Evolutionary conservation across 2,113 vertebrate species (phyloP), one percentile per base, ranked within the genome.

Genomic region (Syrrhaptes paradoxus): DNA sequence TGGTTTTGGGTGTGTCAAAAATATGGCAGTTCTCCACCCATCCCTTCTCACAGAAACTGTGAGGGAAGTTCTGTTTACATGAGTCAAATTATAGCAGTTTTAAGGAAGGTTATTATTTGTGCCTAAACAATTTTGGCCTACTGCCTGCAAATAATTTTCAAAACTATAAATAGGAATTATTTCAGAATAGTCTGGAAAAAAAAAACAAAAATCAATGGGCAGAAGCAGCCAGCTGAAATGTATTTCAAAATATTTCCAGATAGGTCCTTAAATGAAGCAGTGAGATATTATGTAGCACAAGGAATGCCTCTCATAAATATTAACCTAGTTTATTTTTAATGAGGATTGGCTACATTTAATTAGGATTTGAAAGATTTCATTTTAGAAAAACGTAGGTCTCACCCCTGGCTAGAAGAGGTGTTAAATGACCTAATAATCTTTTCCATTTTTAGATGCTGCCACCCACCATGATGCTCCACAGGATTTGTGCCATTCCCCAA

Each of bases 251-350:
- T 90, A 63, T 78, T 90, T 90, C 55, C 79, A 84, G 79, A 29
- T 87, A 85, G 4, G 13, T 71, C 62, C 31, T 90, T 93, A 67
- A 72, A 49, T 36, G 75, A 95, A 51, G 52, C 55, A 41, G n/a
- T 41, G 31, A 89, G 51, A 24, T 54, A 55, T 13, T 75, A 17
- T 28, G 13, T 80, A 76, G 63, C 46, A 71, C 1, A 5, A 92
- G 52, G 25, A 84, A 41, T 41, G 43, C 65, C 65, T 82, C 63
- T 93, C 52, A 59, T 79, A 91, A 94, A 96, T 91, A 63, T 71
- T 89, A 94, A 93, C 90, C 93, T 87, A 93, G 28, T 71, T 96
- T 94, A 54, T 71, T 84, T 94, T 90, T 92, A 92, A 95, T 92
- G 88, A 93, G 77, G 67, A 70, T 46, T 89, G 72, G 49, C 72